Evolutionary conservation across 2,797 vertebrate genomes (phyloP), one percentile per base, ranked within the genome.

Genomic region (Xiphorhynchus erythropygius): DNA sequence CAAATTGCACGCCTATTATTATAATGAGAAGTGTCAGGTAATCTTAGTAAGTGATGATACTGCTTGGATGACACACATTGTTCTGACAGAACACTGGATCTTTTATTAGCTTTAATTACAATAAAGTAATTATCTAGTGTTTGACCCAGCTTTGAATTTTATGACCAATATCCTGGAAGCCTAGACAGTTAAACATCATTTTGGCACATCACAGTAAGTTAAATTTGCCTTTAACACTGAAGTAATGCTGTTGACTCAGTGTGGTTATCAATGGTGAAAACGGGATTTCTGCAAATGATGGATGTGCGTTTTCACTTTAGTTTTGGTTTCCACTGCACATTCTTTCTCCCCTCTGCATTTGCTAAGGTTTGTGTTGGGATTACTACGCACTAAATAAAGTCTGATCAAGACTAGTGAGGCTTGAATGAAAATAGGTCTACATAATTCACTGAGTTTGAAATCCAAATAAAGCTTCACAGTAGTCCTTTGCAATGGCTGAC

Each of bases 121-220:
- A 74, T 77, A 62, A 67, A 75, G 87, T 74, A 93, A 89, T 76
- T 86, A 32, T 84, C 28, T 44, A 83, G 53, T 71, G 47, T 86
- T 92, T 88, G 87, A 94, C 53, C n/a, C 42, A 94, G 63, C 53
- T 96, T 93, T 96, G 85, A 91, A 89, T 96, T 96, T 96, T 95
- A 96, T 62, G 47, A 89, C 63, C 60, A 86, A 90, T 94, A 92
- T 92, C 39, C 77, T 95, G 76, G 75, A 94, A 90, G 50, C 69
- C 49, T 18, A 62, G 70, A 84, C 32, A 95, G 70, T 32, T 84
- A 78, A 95, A 84, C 11, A n/a, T n/a, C 82, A 60, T 73, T 91
- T 78, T 89, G 89, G 65, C 88, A 90, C 11, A 28, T 53, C 41
- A 68, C 9, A 56, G 32, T 5, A 64, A 28, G 46, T 32, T 79